A percentile compares a stretch with the other conserved stretches of the same genome.
phyloP scores from a whole-genome alignment of 2,888 invertebrate genomes.

The Caenorhabditis sp. region DNA sequence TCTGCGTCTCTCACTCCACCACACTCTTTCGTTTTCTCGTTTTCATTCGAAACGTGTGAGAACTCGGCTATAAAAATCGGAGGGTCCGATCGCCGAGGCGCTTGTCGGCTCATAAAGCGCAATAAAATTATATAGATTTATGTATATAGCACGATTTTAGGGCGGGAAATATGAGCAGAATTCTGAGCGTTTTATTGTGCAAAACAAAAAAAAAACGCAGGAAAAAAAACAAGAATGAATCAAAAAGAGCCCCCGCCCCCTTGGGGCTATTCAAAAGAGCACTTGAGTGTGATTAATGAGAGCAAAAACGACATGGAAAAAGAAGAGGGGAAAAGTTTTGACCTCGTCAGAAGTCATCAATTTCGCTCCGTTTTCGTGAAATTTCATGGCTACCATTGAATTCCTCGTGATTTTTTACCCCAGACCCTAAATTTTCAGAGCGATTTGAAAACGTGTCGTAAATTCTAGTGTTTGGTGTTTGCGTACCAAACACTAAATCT shows the following conservation, averaged over 20 bases:
- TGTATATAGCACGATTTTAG: no score
- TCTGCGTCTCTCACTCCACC: slow-evolving; percentile 33
- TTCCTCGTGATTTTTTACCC: background rate
- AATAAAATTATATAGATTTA: background rate
- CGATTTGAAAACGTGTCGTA: background rate
- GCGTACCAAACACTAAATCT: background rate
- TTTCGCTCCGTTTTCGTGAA: no score
- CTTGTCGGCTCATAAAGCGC: background rate
- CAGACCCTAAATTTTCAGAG: background rate
- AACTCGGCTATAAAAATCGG: slow-evolving; percentile 45
- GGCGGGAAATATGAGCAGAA: background rate
- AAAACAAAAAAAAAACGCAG: background rate
- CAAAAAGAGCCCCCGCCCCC: slow-evolving; percentile 7
- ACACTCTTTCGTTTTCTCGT: slow-evolving; percentile 16
- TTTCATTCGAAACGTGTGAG: slow-evolving; percentile 11
- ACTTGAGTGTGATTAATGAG: slow-evolving; percentile 47
- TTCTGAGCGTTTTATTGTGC: no score
- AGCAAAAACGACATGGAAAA: background rate
- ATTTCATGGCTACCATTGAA: background rate
- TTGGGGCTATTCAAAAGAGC: background rate
- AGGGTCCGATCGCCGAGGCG: background rate
- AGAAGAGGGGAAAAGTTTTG: background rate
- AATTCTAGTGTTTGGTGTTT: background rate
- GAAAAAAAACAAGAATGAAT: background rate
- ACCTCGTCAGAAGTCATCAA: background rate